These are phyloP conservation scores for Bicyclus anynana DNA, from an alignment of 1,140 invertebrate genomes.

Conservation along the genomic window DNA sequence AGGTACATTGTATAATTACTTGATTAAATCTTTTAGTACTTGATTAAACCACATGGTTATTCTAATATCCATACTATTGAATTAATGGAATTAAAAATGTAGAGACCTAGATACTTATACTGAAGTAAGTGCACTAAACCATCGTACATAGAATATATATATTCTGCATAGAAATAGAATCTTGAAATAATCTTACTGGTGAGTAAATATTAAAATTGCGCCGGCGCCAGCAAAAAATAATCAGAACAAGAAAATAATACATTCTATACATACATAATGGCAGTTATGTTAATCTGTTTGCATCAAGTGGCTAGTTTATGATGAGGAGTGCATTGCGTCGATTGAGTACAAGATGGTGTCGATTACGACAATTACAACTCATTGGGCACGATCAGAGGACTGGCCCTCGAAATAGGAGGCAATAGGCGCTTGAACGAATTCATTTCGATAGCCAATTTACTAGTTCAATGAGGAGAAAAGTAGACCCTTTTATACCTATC, in stretches of 20 bases:
- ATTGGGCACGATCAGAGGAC: constrained; percentile 25
- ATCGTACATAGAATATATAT: too few species aligned
- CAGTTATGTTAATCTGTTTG: constrained; percentile 3
- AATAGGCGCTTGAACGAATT: constrained; percentile 10
- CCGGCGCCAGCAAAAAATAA: neutral
- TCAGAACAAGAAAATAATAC: neutral
- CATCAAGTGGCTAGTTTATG: constrained; percentile 23
- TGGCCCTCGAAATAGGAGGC: constrained; percentile 16
- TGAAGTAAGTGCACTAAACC: too few species aligned
- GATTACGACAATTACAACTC: constrained; percentile 30
- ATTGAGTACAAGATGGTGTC: constrained; percentile 24
- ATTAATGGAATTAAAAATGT: too few species aligned
- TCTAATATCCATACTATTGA: too few species aligned
- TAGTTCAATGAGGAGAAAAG: neutral
- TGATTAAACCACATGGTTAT: too few species aligned
- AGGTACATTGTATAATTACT: too few species aligned
- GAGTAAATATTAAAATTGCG: too few species aligned
- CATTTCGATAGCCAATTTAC: constrained; percentile 3
- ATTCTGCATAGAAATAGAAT: too few species aligned
- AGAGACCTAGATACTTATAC: too few species aligned
- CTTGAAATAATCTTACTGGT: too few species aligned
- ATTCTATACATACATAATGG: neutral
- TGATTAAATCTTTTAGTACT: too few species aligned
- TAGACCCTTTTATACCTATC: neutral
- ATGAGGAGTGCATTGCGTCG: constrained; percentile 7